Conservation (phyloP, 1,140 invertebrate species). For the Spodoptera litura region DNA sequence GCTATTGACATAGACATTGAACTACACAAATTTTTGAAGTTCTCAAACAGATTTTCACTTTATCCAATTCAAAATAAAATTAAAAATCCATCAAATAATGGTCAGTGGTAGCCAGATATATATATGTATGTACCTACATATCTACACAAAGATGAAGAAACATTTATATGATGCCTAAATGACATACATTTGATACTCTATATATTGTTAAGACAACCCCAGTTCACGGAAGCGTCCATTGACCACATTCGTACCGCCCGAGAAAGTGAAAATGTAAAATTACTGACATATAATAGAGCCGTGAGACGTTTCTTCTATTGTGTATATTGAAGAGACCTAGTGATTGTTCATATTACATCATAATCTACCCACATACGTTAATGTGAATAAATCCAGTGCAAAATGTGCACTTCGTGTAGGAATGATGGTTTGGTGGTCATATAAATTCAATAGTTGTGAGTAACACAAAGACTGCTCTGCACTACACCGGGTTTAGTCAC, state of each 20-base stretch:
- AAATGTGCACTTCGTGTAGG: neutral
- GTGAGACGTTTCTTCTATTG: slow-evolving; percentile 75
- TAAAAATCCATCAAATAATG: too few relatives aligned
- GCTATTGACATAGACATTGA: too few relatives aligned
- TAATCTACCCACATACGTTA: slow-evolving; percentile 46
- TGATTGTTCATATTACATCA: slow-evolving; percentile 66
- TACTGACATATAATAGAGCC: slow-evolving; percentile 65
- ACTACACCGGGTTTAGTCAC: too few relatives aligned
- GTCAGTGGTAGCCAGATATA: too few relatives aligned
- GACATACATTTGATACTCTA: slow-evolving; percentile 32
- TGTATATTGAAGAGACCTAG: slow-evolving; percentile 62
- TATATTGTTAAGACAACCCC: slow-evolving; percentile 41
- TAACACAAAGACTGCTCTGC: neutral
- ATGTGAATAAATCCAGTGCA: slow-evolving; percentile 14
- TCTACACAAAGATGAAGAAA: neutral
- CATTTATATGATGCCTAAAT: neutral
- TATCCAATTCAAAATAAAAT: too few relatives aligned
- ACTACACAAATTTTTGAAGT: too few relatives aligned
- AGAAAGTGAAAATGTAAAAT: slow-evolving; percentile 78
- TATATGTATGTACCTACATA: too few relatives aligned
- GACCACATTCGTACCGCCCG: slow-evolving; percentile 49
- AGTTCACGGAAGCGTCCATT: slow-evolving; percentile 52
- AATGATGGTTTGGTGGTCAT: neutral
- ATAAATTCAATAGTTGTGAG: neutral
- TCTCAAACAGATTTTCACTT: too few relatives aligned